Percentiles rank a stretch among this genome's conserved stretches.
These are phyloP conservation scores for Nasonia longicornis DNA, from an alignment of 1,140 invertebrate genomes.

Conservation along the genomic window DNA sequence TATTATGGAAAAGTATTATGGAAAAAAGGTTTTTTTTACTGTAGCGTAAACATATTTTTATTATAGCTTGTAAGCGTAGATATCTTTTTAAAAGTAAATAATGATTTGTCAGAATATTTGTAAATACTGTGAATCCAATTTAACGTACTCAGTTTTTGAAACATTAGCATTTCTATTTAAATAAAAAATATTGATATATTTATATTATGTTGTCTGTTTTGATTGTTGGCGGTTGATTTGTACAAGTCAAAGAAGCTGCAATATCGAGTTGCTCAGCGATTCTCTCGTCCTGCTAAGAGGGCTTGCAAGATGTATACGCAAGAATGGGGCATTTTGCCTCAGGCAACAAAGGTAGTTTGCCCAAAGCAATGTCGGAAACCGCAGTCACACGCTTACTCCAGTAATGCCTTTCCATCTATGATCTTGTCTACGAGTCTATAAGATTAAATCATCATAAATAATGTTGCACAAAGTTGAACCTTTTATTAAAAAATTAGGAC, in stretches of 20 bases:
- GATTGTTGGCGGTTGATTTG: constrained; percentile 32
- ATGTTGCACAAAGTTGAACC: too few relatives aligned
- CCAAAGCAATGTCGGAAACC: not conserved
- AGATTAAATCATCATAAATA: too few relatives aligned
- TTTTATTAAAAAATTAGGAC: too few relatives aligned
- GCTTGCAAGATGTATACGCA: not conserved
- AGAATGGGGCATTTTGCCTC: constrained; percentile 13
- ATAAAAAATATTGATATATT: too few relatives aligned
- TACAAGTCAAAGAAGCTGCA: not conserved
- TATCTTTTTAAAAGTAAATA: too few relatives aligned
- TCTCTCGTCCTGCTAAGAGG: not conserved
- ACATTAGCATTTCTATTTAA: not conserved
- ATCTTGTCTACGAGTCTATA: not conserved
- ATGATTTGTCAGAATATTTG: too few relatives aligned
- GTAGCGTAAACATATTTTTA: too few relatives aligned
- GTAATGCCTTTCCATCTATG: not conserved
- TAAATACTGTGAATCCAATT: not conserved
- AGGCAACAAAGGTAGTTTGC: not conserved
- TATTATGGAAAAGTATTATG: too few relatives aligned
- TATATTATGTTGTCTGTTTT: constrained; percentile 11
- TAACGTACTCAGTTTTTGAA: not conserved
- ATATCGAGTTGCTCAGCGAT: constrained; percentile 12
- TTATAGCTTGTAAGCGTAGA: too few relatives aligned
- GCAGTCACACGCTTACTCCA: not conserved
- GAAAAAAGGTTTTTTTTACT: too few relatives aligned